These are phyloP conservation scores for Gonatopus flavifemur DNA, from an alignment of 1,140 invertebrate species.

Conservation along the genomic window DNA sequence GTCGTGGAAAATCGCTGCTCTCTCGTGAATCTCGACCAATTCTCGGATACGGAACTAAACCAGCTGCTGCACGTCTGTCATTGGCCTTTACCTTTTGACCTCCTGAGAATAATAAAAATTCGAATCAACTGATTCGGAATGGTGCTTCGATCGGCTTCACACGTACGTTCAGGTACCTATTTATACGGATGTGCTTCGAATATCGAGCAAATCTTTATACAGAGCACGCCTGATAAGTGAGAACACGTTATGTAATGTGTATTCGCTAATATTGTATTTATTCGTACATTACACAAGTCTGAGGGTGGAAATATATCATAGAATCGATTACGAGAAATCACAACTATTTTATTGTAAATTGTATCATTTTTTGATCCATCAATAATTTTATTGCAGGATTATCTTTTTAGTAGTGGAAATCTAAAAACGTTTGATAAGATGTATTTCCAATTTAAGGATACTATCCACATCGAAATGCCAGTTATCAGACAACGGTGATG, in stretches of 20 bases:
- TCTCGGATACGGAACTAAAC: conserved; percentile 35
- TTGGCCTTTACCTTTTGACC: conserved; percentile 29
- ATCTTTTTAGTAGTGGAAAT: background rate
- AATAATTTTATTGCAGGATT: background rate
- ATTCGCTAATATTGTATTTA: no score
- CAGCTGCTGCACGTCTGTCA: conserved; percentile 28
- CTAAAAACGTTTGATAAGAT: background rate
- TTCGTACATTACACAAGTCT: no score
- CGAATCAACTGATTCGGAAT: background rate
- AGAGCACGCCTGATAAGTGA: background rate
- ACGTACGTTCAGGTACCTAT: background rate
- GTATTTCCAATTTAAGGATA: background rate
- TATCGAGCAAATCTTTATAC: background rate
- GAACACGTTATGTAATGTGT: background rate
- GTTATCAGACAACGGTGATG: conserved; percentile 3
- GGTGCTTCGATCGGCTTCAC: no score
- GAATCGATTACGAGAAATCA: background rate
- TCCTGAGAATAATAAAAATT: conserved; percentile 22
- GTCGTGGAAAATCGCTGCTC: conserved; percentile 19
- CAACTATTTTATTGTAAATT: background rate
- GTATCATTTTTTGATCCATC: background rate
- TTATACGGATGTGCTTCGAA: background rate
- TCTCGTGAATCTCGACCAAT: conserved; percentile 31
- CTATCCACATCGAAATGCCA: no score
- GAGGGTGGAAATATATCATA: no score